These are phyloP conservation scores for Apostichopus parvimensis DNA, from an alignment of 35 echinoderm and acorn worm genomes.

Conservation along the genomic window DNA sequence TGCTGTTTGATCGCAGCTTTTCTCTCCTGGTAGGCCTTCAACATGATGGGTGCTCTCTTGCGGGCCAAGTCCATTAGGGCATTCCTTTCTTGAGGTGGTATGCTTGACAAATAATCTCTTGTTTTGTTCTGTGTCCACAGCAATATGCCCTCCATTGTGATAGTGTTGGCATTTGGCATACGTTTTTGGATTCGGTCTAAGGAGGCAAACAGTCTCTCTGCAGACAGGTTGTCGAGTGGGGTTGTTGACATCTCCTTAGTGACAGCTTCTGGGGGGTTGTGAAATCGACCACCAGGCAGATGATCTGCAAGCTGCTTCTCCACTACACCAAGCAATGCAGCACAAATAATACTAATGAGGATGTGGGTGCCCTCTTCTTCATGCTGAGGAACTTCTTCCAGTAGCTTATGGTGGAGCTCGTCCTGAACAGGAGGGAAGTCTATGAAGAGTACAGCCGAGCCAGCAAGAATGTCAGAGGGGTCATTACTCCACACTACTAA, in stretches of 20 bases:
- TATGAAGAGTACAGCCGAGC: slow-evolving; percentile 29
- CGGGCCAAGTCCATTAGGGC: slow-evolving; percentile 44
- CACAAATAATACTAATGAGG: too few relatives aligned
- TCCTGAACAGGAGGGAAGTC: slow-evolving; percentile 18
- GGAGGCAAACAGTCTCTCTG: slow-evolving; percentile 54
- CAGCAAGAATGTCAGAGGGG: slow-evolving; percentile 8
- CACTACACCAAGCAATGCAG: not conserved
- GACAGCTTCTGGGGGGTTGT: slow-evolving; percentile 35
- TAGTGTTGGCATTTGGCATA: slow-evolving; percentile 74
- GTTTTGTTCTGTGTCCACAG: slow-evolving; percentile 59
- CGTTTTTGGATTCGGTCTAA: slow-evolving; percentile 52
- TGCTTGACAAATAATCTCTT: slow-evolving; percentile 9
- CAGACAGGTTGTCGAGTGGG: slow-evolving; percentile 58
- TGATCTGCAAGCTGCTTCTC: slow-evolving; percentile 54
- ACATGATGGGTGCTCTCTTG: slow-evolving; percentile 23
- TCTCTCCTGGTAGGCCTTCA: slow-evolving; percentile 13
- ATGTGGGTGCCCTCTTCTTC: not conserved
- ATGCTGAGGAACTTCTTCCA: not conserved
- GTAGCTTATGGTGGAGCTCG: slow-evolving; percentile 10
- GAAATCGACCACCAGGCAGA: slow-evolving; percentile 58
- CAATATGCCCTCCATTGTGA: slow-evolving; percentile 63
- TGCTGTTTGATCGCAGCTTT: not conserved
- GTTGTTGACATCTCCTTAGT: slow-evolving; percentile 46
- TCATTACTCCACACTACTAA: slow-evolving; percentile 16
- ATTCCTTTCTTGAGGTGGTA: slow-evolving; percentile 6